Evolutionary conservation across 2,888 invertebrate species (phyloP), one percentile per base, ranked within the genome.

Genomic region (Zygaena filipendulae): DNA sequence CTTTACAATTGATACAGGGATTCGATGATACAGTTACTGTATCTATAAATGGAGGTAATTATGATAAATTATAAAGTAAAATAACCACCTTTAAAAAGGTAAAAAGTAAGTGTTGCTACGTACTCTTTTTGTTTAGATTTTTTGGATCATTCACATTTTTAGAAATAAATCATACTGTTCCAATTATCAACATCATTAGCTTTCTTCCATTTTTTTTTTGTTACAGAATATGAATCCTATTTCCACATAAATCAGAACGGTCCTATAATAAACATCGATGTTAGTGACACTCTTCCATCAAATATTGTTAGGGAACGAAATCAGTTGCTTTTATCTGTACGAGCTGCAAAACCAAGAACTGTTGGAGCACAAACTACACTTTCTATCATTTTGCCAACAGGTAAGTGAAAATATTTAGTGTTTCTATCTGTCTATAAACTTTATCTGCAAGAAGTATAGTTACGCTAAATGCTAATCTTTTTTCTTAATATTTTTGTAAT

Each of bases 281-380:
- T n/a, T n/a, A n/a, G n/a, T n/a, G n/a, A n/a, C n/a, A n/a, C 33
- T n/a, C 41, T 71, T 23, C 63, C 70, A 1, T 36, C 50, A 3
- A 53, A 58, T 34, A 27, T 63, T 3, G 49, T 54, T 23, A 40
- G 29, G 23, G 43, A 41, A 30, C 46, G 47, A 25, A 50, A 41
- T 3, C 42, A 71, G 7, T 27, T 59, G 2, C 44, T 72, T 20
- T n/a, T n/a, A n/a, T 43, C 54, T 8, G 31, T 71, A 30, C 38
- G 39, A 20, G 71, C 63, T 1, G 40, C 42, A 1, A 68, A 66
- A 32, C 53, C 56, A 11, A 52, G 66, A 34, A 67, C 68, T 8
- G 59, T 68, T 1, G 67, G 66, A 10, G 69, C 63, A 3, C 55
- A 37, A 18, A 49, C 71, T 22, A 52, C 52, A 8, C 43, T 72